Base-by-base conservation (phyloP, 2,888 invertebrate genomes). In the Tethea ocularis region DNA sequence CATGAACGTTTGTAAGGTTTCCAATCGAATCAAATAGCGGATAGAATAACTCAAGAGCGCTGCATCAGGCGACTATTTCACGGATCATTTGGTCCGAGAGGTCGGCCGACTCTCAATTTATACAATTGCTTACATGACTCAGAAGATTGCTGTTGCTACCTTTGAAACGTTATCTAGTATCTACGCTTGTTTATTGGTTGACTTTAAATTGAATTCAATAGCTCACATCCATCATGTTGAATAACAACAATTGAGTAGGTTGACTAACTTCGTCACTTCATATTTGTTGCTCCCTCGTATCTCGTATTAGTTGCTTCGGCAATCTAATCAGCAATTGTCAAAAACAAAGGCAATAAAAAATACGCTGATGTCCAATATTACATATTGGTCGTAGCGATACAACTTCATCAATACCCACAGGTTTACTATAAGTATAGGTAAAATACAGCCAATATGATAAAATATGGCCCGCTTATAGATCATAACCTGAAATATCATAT, bases 31-130 rank as follows among this genome's bases (percentile, higher is more conserved):
- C 79, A 64, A 76, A 76, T 82, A 78, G 74, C 72, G 71, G 74
- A 73, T 71, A 75, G 76, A 79, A 84, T 84, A 82, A 85, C 74
- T 85, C 84, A 79, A 73, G 73, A 72, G 70, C 68, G 65, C 66
- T 75, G 77, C 79, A 83, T 82, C 81, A 67, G 74, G 72, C 71
- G 73, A 72, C 75, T 73, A 78, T 84, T 84, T 83, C 78, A 81
- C 79, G 82, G 78, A 68, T 74, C 82, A 79, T 83, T 85, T 75
- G 62, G 62, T 60, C 62, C 46, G 46, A 46, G 69, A 69, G 72
- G 72, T 73, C 71, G 68, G 59, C 56, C 29, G 26, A 57, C 22
- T 41, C 72, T 79, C 81, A 80, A 82, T 82, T 82, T 81, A 73
- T 82, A 77, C 80, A 78, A 82, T 79, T 81, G 77, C 74, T 75